These are phyloP conservation scores for Drosophila seclusa DNA, from an alignment of 2,888 invertebrate species.

Conservation along the genomic window DNA sequence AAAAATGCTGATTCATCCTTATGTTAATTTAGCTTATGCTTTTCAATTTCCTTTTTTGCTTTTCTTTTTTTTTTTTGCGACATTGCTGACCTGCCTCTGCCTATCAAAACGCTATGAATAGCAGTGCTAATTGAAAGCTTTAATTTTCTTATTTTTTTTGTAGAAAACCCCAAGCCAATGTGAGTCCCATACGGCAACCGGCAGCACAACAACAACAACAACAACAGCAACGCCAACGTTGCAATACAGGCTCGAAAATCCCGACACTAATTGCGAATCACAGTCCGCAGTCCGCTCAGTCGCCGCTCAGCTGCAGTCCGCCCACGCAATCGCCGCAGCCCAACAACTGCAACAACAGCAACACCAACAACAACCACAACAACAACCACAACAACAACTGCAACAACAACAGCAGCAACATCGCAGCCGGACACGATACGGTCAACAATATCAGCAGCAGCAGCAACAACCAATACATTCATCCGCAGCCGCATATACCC, in stretches of 20 bases:
- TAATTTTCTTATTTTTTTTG: conserved; percentile 65
- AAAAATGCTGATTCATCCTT: background rate
- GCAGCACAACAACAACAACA: conserved; percentile 71
- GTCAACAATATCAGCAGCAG: conserved; percentile 49
- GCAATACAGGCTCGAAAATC: conserved; percentile 85
- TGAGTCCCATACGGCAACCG: conserved; percentile 84
- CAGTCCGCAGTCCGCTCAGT: conserved; percentile 69
- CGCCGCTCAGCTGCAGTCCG: conserved; percentile 83
- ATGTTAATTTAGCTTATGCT: conserved; percentile 1
- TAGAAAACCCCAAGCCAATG: conserved; percentile 87
- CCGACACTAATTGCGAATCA: conserved; percentile 84
- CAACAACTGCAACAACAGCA: conserved; percentile 37
- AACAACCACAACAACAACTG: background rate
- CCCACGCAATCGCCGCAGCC: conserved; percentile 65
- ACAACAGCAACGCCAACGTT: conserved; percentile 82
- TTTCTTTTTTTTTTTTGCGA: conserved; percentile 41
- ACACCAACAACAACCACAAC: background rate
- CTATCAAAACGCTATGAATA: background rate
- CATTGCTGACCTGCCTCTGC: background rate
- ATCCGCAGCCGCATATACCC: conserved; percentile 85
- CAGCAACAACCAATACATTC: conserved; percentile 45
- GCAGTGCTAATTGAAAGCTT: conserved; percentile 36
- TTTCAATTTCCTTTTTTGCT: background rate
- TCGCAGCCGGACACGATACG: conserved; percentile 55
- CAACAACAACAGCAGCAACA: conserved; percentile 49